phyloP scores from a whole-genome alignment of 2,888 invertebrate species.

The Troides oblongomaculatus region DNA sequence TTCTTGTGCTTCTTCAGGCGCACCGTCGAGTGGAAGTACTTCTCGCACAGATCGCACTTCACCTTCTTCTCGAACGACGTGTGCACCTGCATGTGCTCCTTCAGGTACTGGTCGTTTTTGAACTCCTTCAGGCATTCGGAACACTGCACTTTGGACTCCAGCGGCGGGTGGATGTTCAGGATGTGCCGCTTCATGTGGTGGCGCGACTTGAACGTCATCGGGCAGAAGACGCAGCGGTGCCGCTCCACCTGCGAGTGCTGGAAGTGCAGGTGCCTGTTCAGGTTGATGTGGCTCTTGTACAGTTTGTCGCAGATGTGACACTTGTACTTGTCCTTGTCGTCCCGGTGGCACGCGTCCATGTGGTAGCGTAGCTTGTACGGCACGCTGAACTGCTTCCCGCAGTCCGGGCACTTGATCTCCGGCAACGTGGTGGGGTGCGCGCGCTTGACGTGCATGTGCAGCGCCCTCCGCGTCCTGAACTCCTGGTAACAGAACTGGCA shows the following conservation, averaged over 20 bases:
- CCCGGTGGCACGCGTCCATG: conserved; percentile 57
- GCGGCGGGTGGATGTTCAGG: conserved; percentile 68
- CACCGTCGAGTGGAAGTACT: conserved; percentile 65
- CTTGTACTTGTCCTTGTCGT: conserved; percentile 60
- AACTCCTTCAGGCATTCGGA: conserved; percentile 72
- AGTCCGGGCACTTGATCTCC: conserved; percentile 66
- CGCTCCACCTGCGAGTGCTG: conserved; percentile 65
- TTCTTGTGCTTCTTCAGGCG: conserved; percentile 72
- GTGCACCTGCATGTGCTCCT: conserved; percentile 73
- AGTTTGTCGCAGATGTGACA: conserved; percentile 65
- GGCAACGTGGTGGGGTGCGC: conserved; percentile 67
- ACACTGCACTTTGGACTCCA: conserved; percentile 70
- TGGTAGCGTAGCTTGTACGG: conserved; percentile 69
- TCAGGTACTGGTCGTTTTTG: conserved; percentile 71
- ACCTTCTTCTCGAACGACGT: conserved; percentile 65
- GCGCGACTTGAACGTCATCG: conserved; percentile 69
- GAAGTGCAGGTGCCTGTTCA: conserved; percentile 63
- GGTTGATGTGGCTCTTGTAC: conserved; percentile 63
- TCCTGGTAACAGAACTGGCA: conserved; percentile 72
- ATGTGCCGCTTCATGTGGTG: conserved; percentile 74
- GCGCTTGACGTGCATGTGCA: conserved; percentile 68
- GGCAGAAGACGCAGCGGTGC: conserved; percentile 70
- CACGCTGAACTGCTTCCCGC: conserved; percentile 64
- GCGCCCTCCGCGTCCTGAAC: conserved; percentile 61
- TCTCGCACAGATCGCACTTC: conserved; percentile 70